phyloP scores from a whole-genome alignment of 1,140 invertebrate genomes.

The Tetranychus urticae region DNA sequence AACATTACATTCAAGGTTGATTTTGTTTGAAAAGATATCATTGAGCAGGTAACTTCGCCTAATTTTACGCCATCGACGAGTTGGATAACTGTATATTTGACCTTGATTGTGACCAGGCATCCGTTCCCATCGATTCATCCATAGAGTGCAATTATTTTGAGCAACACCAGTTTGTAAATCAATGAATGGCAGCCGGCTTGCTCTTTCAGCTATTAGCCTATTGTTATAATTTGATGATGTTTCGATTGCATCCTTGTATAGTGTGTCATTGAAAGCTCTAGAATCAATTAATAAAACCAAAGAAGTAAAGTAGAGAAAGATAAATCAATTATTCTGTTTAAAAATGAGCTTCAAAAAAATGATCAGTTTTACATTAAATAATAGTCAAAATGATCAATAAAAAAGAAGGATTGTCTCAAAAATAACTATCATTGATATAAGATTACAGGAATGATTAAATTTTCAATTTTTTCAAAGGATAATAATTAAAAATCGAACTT shows the following conservation, averaged over 20 bases:
- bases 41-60: conserved; percentile 69
- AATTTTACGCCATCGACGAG: conserved; percentile 62
- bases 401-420: too few relatives aligned
- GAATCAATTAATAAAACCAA: conserved; percentile 18
- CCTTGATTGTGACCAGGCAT: conserved; percentile 66
- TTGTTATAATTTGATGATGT: conserved; percentile 50
- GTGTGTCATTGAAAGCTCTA: conserved; percentile 43
- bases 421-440: too few relatives aligned
- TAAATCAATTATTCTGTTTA: too few relatives aligned
- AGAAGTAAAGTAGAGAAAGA: neutral
- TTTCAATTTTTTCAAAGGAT: too few relatives aligned
- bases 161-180: conserved; percentile 54
- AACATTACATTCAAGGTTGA: conserved; percentile 17
- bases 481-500: too few relatives aligned
- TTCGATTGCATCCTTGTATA: conserved; percentile 79
- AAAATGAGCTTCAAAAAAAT: too few relatives aligned
- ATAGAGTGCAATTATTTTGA: conserved; percentile 48
- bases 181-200: conserved; percentile 75
- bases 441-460: too few relatives aligned
- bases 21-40: conserved; percentile 19
- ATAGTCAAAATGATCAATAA: too few relatives aligned
- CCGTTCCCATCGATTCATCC: conserved; percentile 60
- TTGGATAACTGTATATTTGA: conserved; percentile 71
- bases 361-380: too few relatives aligned
- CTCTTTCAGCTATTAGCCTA: conserved; percentile 64